Evolutionary conservation across 2,888 invertebrate genomes (phyloP), one percentile per base, ranked within the genome.

Genomic region (Ashinkailepas kermadecensis): DNA sequence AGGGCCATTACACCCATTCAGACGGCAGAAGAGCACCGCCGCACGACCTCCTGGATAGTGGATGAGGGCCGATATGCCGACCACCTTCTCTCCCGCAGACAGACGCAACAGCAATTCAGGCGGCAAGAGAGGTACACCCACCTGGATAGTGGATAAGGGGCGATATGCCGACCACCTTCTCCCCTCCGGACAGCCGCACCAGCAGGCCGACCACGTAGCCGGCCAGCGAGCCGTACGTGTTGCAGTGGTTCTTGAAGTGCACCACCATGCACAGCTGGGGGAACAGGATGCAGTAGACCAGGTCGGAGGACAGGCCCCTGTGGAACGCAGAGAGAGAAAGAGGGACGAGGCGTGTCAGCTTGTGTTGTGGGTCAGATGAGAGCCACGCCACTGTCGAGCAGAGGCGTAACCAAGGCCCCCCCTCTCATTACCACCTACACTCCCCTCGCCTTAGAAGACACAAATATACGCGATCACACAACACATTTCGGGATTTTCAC

Each of bases 231-330:
- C 99, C 99, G 88, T 99, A 99, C 15, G 98, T 98, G 89, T 99
- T 99, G 89, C 96, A 96, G 87, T 95, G 91, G 84, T 93, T 91
- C 88, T 95, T 94, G 89, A 97, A 95, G 89, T 99, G 97, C 54
- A 99, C 97, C 85, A 99, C 99, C 93, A 97, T 97, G 86, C 98
- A 91, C 54, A 99, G 92, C 89, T 97, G 99, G 0, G 99, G 99
- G 89, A 99, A 99, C 85, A 99, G 92, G 87, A 99, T 97, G 85
- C 98, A 97, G 90, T 98, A 99, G 85, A 99, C 98, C 87, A 99
- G 90, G 89, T 99, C 99, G 79, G 98, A 97, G 89, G 99, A 99
- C 92, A 99, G 94, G 84, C 96, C 97, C 94, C 94, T 94, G 88
- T 15, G 13, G 21, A 39, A 54, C 39, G 39, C 39, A 39, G 39